Base-by-base conservation (phyloP, 2,888 invertebrate species). In the Habroteleia sp. region DNA sequence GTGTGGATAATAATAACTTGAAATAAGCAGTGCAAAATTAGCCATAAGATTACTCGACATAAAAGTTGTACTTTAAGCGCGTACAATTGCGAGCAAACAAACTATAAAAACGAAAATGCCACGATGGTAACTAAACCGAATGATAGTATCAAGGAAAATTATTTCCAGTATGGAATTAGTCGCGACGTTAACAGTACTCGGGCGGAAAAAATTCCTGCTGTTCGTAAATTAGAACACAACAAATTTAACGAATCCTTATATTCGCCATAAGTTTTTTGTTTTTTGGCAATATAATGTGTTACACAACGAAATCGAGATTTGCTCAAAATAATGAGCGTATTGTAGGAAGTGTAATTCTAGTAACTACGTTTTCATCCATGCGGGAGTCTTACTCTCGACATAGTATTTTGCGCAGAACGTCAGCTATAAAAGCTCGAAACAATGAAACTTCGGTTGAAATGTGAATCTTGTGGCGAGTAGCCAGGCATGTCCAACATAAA, bases 391-490 rank as follows among this genome's bases (percentile, higher is more conserved):
- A 66, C 62, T 35, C 54, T 46, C 35, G 33, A 29, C n/a, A 31
- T 31, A 50, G 33, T 44, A 42, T 74, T 73, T 66, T 54, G 56
- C 31, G 35, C 63, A 31, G n/a, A 29, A 31, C 35, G 31, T 31
- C 11, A 72, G 63, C 77, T 77, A 80, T 80, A 79, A 78, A 79
- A 76, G 76, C 76, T 72, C 65, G 74, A 76, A 79, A 79, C 78
- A 80, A 79, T 77, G 78, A 69, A 75, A 77, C 76, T 78, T 75
- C 46, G 58, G 56, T 62, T 75, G 73, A 79, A 80, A 80, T 80
- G 80, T 79, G 78, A 79, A 80, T 81, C 74, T 77, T 77, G 79
- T 80, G 80, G 81, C 80, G 76, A 76, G 48, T 58, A 63, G 80
- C 81, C 80, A 80, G 74, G 37, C 72, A 68, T 63, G 62, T 66